Conservation (phyloP, 2,888 invertebrate genomes). For the Xiphydria camelus region DNA sequence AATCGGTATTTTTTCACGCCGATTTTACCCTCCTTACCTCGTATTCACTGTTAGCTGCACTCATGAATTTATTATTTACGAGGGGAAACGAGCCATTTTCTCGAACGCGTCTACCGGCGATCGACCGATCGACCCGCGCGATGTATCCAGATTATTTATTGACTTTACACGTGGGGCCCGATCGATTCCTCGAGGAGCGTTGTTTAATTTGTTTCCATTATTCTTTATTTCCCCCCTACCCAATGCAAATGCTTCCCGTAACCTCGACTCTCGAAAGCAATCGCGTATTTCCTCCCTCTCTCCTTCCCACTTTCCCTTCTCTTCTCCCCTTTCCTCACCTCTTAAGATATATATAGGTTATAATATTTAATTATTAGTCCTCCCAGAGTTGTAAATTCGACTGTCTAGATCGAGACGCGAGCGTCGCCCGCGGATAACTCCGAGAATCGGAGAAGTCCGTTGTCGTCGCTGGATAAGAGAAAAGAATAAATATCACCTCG, state of each 20-base stretch:
- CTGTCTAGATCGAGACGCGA: no score
- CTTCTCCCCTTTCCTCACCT: slow-evolving; percentile 1
- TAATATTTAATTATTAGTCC: no score
- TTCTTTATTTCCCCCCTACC: slow-evolving; percentile 14
- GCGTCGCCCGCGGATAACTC: no score
- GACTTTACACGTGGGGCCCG: slow-evolving; percentile 1
- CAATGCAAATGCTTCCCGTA: neutral
- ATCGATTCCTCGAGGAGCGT: slow-evolving; percentile 6
- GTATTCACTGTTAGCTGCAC: no score
- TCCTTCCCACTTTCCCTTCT: slow-evolving; percentile 3
- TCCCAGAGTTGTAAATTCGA: no score
- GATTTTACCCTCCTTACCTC: no score
- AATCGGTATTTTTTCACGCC: no score
- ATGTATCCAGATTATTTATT: slow-evolving; percentile 6
- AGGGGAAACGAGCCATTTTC: no score
- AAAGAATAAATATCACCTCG: slow-evolving; percentile 40
- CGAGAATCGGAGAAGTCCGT: no score
- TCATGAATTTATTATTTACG: no score
- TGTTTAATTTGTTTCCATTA: slow-evolving; percentile 1
- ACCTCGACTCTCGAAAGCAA: slow-evolving; percentile 3
- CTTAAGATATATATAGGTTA: neutral
- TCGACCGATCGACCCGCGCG: neutral
- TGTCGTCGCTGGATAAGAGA: no score
- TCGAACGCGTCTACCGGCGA: no score
- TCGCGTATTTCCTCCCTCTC: slow-evolving; percentile 2